Evolutionary conservation across 1,140 invertebrate genomes (phyloP).

Genomic region (Mamestra configurata): DNA sequence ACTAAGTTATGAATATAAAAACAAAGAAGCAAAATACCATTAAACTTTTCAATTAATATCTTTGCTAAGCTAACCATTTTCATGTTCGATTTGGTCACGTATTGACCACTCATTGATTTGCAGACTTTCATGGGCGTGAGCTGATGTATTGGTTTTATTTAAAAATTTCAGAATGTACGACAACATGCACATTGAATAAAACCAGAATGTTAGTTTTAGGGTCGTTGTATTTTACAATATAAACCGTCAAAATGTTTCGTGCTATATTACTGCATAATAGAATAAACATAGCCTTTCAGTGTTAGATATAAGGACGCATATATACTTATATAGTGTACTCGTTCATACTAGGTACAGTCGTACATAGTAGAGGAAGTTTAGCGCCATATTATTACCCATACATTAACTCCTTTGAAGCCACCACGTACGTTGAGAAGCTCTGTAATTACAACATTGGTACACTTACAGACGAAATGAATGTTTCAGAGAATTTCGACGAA

Average conservation of each 20-base stretch:
- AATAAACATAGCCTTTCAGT: not conserved
- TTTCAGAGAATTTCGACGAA: conserved; percentile 5
- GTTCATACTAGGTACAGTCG: not conserved
- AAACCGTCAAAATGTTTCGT: not conserved
- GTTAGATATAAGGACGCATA: not conserved
- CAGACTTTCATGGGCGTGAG: too few relatives aligned
- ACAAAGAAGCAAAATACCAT: too few relatives aligned
- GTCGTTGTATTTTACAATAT: not conserved
- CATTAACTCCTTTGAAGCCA: conserved; percentile 30
- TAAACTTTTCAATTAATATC: too few relatives aligned
- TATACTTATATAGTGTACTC: not conserved
- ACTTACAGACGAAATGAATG: conserved; percentile 36
- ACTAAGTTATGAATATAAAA: too few relatives aligned
- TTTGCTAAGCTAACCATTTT: too few relatives aligned
- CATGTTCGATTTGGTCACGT: too few relatives aligned
- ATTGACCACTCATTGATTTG: too few relatives aligned
- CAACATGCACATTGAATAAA: too few relatives aligned
- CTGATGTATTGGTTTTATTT: too few relatives aligned
- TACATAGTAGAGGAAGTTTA: conserved; percentile 3
- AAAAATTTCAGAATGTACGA: too few relatives aligned
- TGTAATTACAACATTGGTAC: conserved; percentile 43
- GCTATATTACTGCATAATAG: not conserved
- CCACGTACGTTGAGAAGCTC: conserved; percentile 4
- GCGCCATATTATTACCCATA: conserved; percentile 28
- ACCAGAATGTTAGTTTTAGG: too few relatives aligned